A percentile compares a stretch with the other conserved stretches of the same genome.
phyloP scores from a whole-genome alignment of 2,113 vertebrate species.

The Notarius lentiginosus region DNA sequence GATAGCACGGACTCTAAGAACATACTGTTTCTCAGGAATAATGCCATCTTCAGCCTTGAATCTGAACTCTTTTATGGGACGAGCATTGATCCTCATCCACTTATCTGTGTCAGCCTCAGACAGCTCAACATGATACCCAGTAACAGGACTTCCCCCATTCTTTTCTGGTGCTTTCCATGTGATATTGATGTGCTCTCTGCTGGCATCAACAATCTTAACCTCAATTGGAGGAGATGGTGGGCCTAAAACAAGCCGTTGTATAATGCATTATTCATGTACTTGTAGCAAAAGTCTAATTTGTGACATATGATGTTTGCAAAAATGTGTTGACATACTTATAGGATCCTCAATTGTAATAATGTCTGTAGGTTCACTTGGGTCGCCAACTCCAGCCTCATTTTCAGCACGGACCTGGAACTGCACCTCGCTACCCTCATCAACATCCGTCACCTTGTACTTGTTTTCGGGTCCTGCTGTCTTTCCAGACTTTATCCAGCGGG shows the following conservation, averaged over 20 bases:
- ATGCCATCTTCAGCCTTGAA: conserved; percentile 91
- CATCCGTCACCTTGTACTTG: conserved; percentile 89
- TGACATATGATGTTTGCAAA: background rate
- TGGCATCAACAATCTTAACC: conserved; percentile 84
- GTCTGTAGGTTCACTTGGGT: conserved; percentile 94
- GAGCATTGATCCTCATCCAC: conserved; percentile 92
- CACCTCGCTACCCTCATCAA: conserved; percentile 95
- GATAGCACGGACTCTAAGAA: conserved; percentile 91
- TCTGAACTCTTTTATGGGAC: conserved; percentile 90
- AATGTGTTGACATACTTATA: conserved; percentile 75
- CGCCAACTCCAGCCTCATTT: conserved; percentile 94
- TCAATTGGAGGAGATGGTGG: conserved; percentile 90
- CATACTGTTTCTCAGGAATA: conserved; percentile 93
- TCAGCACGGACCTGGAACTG: conserved; percentile 98
- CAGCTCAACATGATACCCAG: conserved; percentile 94
- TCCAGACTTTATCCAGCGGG: conserved; percentile 95
- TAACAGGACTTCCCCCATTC: conserved; percentile 89
- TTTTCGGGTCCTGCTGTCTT: conserved; percentile 89
- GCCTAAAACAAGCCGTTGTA: conserved; percentile 67
- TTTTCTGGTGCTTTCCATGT: conserved; percentile 92
- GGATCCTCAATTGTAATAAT: conserved; percentile 88
- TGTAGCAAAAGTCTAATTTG: background rate
- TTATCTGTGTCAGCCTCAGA: conserved; percentile 94
- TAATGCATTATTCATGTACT: background rate
- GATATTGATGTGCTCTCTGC: conserved; percentile 89